Evolutionary conservation across 1,140 invertebrate species (phyloP).

Genomic region (Ceratosolen fusciceps): DNA sequence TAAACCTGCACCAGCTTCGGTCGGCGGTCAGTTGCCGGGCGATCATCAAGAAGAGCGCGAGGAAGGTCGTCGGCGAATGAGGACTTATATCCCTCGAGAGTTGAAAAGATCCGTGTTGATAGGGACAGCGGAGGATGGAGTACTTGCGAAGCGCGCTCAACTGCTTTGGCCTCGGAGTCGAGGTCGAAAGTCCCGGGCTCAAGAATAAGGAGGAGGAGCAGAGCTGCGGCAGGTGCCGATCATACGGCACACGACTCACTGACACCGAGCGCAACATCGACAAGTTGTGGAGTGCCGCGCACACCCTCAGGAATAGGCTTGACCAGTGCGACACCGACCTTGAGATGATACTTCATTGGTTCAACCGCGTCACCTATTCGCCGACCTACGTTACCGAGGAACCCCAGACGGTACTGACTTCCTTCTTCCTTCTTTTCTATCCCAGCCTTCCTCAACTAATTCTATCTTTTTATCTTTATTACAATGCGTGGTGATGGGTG

Average conservation of each 20-base stretch:
- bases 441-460: neutral
- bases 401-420: slow-evolving; percentile 2
- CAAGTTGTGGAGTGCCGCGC: neutral
- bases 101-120: neutral
- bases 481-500: neutral
- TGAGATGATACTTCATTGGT: neutral
- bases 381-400: slow-evolving; percentile 18
- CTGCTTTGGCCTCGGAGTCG: neutral
- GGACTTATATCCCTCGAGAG: neutral
- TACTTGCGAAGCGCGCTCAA: neutral
- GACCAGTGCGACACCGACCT: slow-evolving; percentile 16
- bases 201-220: neutral
- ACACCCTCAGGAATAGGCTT: slow-evolving; percentile 12
- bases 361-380: slow-evolving; percentile 20
- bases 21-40: neutral
- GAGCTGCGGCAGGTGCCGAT: neutral
- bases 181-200: neutral
- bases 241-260: neutral
- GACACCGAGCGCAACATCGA: slow-evolving; percentile 25
- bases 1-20: slow-evolving; percentile 20
- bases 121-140: neutral
- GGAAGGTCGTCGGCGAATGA: neutral
- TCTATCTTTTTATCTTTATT: neutral
- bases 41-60: neutral
- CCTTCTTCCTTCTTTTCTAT: neutral